Percentiles rank a stretch among this genome's conserved stretches.
These are phyloP conservation scores for Coreoperca whiteheadi DNA, from an alignment of 2,113 vertebrate genomes.

Conservation along the genomic window DNA sequence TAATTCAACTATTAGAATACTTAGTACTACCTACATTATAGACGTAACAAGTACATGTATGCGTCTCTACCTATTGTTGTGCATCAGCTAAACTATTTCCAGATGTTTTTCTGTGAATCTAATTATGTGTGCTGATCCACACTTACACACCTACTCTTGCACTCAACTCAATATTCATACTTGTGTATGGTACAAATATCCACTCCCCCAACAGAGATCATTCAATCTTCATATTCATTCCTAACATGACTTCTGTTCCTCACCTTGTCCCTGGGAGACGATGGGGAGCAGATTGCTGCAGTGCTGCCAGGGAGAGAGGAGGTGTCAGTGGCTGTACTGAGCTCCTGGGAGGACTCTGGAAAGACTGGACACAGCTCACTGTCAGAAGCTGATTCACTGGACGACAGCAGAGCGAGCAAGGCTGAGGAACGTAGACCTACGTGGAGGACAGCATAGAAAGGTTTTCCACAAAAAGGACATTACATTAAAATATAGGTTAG, in stretches of 20 bases:
- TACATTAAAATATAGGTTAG: not conserved
- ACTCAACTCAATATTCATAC: not conserved
- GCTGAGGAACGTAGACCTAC: conserved; percentile 91
- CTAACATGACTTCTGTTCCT: not conserved
- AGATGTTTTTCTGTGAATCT: not conserved
- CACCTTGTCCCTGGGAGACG: conserved; percentile 79
- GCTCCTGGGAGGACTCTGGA: conserved; percentile 77
- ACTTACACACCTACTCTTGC: not conserved
- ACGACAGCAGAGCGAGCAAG: conserved; percentile 90
- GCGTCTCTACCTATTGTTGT: not conserved
- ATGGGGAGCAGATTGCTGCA: conserved; percentile 82
- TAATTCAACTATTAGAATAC: not conserved
- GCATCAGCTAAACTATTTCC: not conserved
- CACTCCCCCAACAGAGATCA: not conserved
- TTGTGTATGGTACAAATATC: not conserved
- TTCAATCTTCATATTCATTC: not conserved
- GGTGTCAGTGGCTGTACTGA: conserved; percentile 80
- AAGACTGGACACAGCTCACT: conserved; percentile 73
- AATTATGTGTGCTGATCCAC: not conserved
- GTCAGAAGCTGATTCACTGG: conserved; percentile 85
- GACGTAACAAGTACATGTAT: not conserved
- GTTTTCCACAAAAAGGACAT: not conserved
- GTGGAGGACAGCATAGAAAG: conserved; percentile 6
- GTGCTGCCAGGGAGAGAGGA: conserved; percentile 82
- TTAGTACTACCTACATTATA: not conserved